Evolutionary conservation across 2,797 vertebrate species (phyloP).

Genomic region (Pseudomugil tenellus): DNA sequence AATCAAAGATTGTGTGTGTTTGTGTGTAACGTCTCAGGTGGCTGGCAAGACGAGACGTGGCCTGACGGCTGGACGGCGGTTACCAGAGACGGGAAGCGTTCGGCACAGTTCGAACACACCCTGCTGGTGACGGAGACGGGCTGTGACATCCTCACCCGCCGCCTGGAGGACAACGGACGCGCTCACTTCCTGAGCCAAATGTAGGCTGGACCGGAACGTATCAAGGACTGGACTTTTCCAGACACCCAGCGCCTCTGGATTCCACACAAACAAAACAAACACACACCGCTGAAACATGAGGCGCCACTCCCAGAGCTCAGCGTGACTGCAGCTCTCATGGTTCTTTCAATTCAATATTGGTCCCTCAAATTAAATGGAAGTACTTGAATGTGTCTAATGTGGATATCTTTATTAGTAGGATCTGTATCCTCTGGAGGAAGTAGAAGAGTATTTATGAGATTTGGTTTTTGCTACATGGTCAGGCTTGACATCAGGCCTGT

Average conservation of each 20-base stretch:
- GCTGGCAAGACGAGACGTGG: conserved; percentile 99
- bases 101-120: conserved; percentile 98
- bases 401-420: conserved; percentile 67
- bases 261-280: conserved; percentile 7
- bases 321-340: conserved; percentile 48
- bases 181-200: conserved; percentile 93
- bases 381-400: conserved; percentile 81
- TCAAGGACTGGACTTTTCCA: conserved; percentile 61
- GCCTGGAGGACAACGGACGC: conserved; percentile 86
- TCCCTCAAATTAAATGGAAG: conserved; percentile 73
- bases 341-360: conserved; percentile 62
- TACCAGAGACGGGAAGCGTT: conserved; percentile 95
- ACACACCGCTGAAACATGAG: conserved; percentile 29
- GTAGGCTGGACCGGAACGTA: conserved; percentile 69
- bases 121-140: conserved; percentile 96
- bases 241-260: conserved; percentile 43
- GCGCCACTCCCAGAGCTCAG: conserved; percentile 51
- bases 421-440: conserved; percentile 58
- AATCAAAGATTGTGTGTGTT: conserved; percentile 14
- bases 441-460: conserved; percentile 70
- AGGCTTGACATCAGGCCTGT: conserved; percentile 25
- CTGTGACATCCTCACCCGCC: conserved; percentile 94
- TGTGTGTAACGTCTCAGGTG: conserved; percentile 80
- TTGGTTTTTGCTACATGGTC: conserved; percentile 40
- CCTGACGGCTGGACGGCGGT: conserved; percentile 98